phyloP scores from a whole-genome alignment of 2,888 invertebrate species.

The Macrosoma leucophasiata region DNA sequence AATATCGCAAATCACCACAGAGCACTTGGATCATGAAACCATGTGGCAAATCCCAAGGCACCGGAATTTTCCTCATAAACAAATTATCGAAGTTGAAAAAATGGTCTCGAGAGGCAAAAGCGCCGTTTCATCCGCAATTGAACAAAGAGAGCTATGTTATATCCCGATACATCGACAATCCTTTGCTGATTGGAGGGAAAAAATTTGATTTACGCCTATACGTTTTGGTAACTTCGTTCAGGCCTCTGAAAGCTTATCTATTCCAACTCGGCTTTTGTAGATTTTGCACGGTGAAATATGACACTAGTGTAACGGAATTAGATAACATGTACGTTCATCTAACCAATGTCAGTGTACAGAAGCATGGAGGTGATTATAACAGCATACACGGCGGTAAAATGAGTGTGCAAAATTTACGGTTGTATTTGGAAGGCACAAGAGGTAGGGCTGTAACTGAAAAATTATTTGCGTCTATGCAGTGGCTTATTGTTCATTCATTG shows the following conservation, averaged over 20 bases:
- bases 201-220: conserved; percentile 96
- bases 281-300: conserved; percentile 97
- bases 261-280: conserved; percentile 96
- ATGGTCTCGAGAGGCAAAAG: conserved; percentile 83
- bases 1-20: conserved; percentile 94
- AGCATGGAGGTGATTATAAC: conserved; percentile 97
- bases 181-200: conserved; percentile 95
- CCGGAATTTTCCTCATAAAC: conserved; percentile 96
- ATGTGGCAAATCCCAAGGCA: conserved; percentile 94
- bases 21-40: conserved; percentile 99
- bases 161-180: conserved; percentile 96
- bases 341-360: conserved; percentile 98
- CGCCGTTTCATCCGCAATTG: conserved; percentile 86
- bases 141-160: conserved; percentile 95
- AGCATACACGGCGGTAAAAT: conserved; percentile 97
- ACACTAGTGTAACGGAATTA: conserved; percentile 89
- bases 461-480: conserved; percentile 90
- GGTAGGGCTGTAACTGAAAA: conserved; percentile 92
- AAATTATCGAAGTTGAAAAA: conserved; percentile 94
- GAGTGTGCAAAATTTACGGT: conserved; percentile 92
- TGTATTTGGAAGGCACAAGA: conserved; percentile 93
- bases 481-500: conserved; percentile 94
- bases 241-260: conserved; percentile 94
- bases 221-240: conserved; percentile 94
- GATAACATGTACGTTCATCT: conserved; percentile 97